A percentile compares a stretch with the other conserved stretches of the same genome.
These are phyloP conservation scores for Lepidostoma basale DNA, from an alignment of 1,140 invertebrate genomes.

Conservation along the genomic window DNA sequence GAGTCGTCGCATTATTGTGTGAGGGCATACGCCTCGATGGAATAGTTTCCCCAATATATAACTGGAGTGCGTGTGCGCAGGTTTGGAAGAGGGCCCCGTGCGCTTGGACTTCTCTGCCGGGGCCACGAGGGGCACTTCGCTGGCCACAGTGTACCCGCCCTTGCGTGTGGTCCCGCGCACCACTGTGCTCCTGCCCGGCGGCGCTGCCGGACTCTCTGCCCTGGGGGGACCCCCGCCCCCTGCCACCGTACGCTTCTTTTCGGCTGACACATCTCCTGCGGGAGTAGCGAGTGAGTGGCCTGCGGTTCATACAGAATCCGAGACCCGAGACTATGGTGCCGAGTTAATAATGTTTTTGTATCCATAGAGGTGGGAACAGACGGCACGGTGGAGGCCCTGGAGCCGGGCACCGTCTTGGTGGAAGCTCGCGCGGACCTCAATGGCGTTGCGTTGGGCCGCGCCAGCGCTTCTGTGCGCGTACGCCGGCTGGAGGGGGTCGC, in stretches of 20 bases:
- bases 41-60: neutral
- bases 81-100: slow-evolving; percentile 35
- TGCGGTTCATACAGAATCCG: neutral
- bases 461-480: slow-evolving; percentile 31
- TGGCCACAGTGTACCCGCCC: slow-evolving; percentile 35
- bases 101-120: slow-evolving; percentile 29
- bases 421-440: slow-evolving; percentile 25
- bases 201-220: slow-evolving; percentile 10
- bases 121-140: neutral
- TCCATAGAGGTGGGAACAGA: slow-evolving; percentile 15
- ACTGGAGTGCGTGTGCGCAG: slow-evolving; percentile 1
- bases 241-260: neutral
- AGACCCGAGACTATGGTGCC: neutral
- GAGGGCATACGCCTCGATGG: no score
- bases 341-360: slow-evolving; percentile 4
- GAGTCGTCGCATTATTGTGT: neutral
- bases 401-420: slow-evolving; percentile 18
- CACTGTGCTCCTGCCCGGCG: slow-evolving; percentile 35
- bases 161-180: slow-evolving; percentile 29
- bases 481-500: slow-evolving; percentile 27
- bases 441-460: slow-evolving; percentile 8
- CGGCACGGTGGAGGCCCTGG: slow-evolving; percentile 23
- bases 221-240: slow-evolving; percentile 38
- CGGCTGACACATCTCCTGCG: neutral
- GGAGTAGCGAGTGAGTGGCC: slow-evolving; percentile 1